Conservation (phyloP, 2,113 vertebrate genomes). For the Aix galericulata region DNA sequence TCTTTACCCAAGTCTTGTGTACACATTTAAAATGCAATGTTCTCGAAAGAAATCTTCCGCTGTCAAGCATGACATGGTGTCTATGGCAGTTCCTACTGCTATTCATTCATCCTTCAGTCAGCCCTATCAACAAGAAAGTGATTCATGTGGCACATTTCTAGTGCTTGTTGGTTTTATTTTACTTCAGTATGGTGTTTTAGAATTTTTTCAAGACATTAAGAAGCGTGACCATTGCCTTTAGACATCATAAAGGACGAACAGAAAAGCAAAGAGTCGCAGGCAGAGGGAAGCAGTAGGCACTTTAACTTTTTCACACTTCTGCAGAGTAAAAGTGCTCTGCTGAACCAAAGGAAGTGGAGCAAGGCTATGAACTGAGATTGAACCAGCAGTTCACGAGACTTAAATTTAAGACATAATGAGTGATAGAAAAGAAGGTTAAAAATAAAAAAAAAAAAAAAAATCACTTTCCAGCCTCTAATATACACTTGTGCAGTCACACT, state of each 20-base stretch:
- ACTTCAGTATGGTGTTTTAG: not conserved
- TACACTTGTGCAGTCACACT: rapidly evolving
- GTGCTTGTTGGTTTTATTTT: not conserved
- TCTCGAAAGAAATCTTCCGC: not conserved
- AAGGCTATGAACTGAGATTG: not conserved
- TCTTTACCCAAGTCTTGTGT: not conserved
- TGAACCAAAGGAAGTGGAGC: not conserved
- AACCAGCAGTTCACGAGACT: not conserved
- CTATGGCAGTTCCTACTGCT: not conserved
- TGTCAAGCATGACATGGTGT: not conserved
- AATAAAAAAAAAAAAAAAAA: not conserved
- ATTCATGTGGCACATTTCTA: not conserved
- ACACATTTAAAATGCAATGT: not conserved
- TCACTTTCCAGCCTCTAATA: not conserved
- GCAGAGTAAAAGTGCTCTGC: not conserved
- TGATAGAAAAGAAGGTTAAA: not conserved
- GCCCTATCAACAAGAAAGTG: not conserved
- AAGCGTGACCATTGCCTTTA: not conserved
- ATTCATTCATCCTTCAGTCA: not conserved
- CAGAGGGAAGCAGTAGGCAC: rapidly evolving
- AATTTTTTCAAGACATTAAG: not conserved
- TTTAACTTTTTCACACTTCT: not conserved
- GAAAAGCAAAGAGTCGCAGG: not conserved
- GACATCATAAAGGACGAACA: not conserved
- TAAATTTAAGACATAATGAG: not conserved